phyloP scores from a whole-genome alignment of 2,113 vertebrate species.

The Gadus macrocephalus region DNA sequence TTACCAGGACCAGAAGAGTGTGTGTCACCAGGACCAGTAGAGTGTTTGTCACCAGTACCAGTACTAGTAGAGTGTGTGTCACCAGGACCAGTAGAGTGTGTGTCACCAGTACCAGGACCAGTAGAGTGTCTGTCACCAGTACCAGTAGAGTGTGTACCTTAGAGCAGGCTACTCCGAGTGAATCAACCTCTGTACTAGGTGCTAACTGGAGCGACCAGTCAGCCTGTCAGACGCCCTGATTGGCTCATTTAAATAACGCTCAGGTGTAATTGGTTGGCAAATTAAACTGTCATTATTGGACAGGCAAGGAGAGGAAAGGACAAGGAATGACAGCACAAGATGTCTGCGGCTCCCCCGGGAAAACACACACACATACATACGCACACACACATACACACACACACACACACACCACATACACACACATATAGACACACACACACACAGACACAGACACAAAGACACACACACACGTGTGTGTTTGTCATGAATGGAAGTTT shows the following conservation, averaged over 20 bases:
- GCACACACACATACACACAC: constrained; percentile 4
- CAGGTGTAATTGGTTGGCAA: constrained; percentile 83
- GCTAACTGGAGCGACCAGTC: constrained; percentile 61
- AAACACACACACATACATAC: constrained; percentile 47
- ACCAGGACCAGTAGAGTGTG: no score
- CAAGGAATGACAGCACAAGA: constrained; percentile 66
- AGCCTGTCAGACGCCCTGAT: constrained; percentile 67
- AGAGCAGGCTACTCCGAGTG: background rate
- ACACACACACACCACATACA: constrained; percentile 21
- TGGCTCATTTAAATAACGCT: constrained; percentile 86
- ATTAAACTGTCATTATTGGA: constrained; percentile 85
- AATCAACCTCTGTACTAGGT: constrained; percentile 54
- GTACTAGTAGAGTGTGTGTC: no score
- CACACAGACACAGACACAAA: no score
- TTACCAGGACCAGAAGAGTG: no score
- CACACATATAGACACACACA: background rate
- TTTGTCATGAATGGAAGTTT: no score
- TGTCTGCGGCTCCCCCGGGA: constrained; percentile 48
- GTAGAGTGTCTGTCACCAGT: constrained; percentile 22
- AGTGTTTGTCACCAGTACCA: no score
- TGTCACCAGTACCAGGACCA: constrained; percentile 5
- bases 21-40: no score
- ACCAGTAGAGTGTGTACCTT: no score
- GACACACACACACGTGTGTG: no score
- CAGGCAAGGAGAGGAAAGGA: constrained; percentile 57